Evolutionary conservation across 2,888 invertebrate species (phyloP).

Genomic region (Protonemura montana): DNA sequence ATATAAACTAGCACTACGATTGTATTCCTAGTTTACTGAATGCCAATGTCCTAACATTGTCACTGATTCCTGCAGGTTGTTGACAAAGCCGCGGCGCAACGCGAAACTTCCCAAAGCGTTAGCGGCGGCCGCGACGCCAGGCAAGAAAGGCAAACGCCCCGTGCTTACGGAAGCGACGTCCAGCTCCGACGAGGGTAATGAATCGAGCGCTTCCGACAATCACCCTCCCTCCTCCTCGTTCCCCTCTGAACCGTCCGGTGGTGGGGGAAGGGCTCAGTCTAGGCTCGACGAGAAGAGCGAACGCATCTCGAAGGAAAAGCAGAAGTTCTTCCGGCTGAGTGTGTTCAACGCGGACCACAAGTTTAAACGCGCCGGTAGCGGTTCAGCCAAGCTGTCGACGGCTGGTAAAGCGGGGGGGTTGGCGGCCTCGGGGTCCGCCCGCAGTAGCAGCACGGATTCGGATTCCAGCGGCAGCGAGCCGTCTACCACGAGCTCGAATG

Average conservation of each 20-base stretch:
- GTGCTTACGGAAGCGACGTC: constrained; percentile 45
- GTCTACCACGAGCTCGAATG: background rate
- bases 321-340: constrained; percentile 84
- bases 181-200: constrained; percentile 58
- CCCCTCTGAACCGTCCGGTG: constrained; percentile 56
- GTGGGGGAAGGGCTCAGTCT: constrained; percentile 55
- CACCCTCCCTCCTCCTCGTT: constrained; percentile 49
- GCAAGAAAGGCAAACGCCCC: constrained; percentile 54
- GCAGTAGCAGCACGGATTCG: constrained; percentile 47
- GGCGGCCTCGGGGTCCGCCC: constrained; percentile 48
- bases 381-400: background rate
- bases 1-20: too few species aligned
- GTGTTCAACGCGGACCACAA: constrained; percentile 74
- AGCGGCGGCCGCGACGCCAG: constrained; percentile 49
- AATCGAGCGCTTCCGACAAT: constrained; percentile 47
- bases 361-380: constrained; percentile 51
- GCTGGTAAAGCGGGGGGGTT: constrained; percentile 42
- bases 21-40: too few species aligned
- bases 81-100: constrained; percentile 35
- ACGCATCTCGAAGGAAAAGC: constrained; percentile 85
- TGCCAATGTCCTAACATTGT: background rate
- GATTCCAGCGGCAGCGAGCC: constrained; percentile 22
- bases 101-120: constrained; percentile 30
- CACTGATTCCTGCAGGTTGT: constrained; percentile 43
- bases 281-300: constrained; percentile 70